phyloP scores from a whole-genome alignment of 2,888 invertebrate species.

The Eurois occulta region DNA sequence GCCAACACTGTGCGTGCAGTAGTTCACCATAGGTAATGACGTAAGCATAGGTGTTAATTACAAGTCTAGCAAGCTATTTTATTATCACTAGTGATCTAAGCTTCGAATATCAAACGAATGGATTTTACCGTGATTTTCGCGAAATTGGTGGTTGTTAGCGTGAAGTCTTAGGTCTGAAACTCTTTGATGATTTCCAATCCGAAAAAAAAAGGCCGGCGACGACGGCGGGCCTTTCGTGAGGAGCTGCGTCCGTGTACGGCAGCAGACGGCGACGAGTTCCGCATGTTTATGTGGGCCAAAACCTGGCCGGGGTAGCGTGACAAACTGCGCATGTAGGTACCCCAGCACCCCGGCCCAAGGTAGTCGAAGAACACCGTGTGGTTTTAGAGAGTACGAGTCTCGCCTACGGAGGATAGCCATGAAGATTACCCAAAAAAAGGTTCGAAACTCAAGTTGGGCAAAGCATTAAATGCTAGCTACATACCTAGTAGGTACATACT shows the following conservation, averaged over 20 bases:
- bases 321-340: not conserved
- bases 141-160: not conserved
- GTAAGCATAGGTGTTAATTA: conserved; percentile 53
- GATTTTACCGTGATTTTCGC: not conserved
- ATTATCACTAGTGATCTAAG: conserved; percentile 19
- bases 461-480: not conserved
- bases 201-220: too few species aligned
- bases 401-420: not conserved
- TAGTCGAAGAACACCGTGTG: not conserved
- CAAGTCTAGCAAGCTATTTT: conserved; percentile 15
- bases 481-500: not conserved
- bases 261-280: not conserved
- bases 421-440: not conserved
- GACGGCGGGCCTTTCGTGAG: not conserved
- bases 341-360: too few species aligned
- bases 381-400: not conserved
- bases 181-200: too few species aligned
- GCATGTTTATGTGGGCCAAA: not conserved
- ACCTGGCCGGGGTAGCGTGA: not conserved
- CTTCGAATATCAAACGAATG: not conserved
- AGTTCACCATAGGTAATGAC: conserved; percentile 36
- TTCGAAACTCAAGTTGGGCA: not conserved
- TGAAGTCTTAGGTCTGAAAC: not conserved
- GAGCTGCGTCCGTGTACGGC: not conserved
- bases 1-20: not conserved